Evolutionary conservation across 1,140 invertebrate species (phyloP), one percentile per base, ranked within the genome.

Genomic region (Pomacea maculata): DNA sequence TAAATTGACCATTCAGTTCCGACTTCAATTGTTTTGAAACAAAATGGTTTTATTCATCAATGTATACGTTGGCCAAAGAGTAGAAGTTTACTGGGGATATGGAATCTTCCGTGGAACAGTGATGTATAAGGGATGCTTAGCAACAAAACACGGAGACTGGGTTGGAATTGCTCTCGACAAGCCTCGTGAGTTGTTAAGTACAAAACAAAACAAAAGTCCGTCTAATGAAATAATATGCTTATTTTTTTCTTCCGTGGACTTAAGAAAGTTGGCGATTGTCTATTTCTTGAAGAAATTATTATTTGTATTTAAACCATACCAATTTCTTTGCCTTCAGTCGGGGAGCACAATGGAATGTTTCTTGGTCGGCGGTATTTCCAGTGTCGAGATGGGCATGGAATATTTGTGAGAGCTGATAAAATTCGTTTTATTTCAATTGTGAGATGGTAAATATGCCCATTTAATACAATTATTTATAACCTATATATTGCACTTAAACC

Each of bases 1-100:
- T 45, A 45, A 45, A 6, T 6, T 45, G 34, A 45, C 34, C 34
- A 45, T 45, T 45, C 34, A 45, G 34, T 45, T 45, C 34, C 34
- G 9, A 61, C 15, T 61, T 61, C 1, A 17, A 3, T 61, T 70
- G 25, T 70, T 4, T 25, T 72, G 11, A n/a, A 17, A 17, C 68
- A 82, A 54, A 68, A 90, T 90, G 89, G 89, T 89, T 57, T 67
- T 90, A 15, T 86, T 87, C 74, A 82, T 79, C 5, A 90, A 90
- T 80, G 83, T 90, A 1, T 85, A 84, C 74, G 29, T 88, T 29
- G 86, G 86, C 12, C 89, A 90, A 75, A 75, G 84, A 57, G 89
- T 90, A 0, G 89, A 90, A 74, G 88, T 90, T 45, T 83, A 81
- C 71, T 78, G 81, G 70, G 76, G 75, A 15, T 77, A 84, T n/a